These are phyloP conservation scores for Pyrocoelia pectoralis DNA, from an alignment of 2,888 invertebrate species.

Conservation along the genomic window DNA sequence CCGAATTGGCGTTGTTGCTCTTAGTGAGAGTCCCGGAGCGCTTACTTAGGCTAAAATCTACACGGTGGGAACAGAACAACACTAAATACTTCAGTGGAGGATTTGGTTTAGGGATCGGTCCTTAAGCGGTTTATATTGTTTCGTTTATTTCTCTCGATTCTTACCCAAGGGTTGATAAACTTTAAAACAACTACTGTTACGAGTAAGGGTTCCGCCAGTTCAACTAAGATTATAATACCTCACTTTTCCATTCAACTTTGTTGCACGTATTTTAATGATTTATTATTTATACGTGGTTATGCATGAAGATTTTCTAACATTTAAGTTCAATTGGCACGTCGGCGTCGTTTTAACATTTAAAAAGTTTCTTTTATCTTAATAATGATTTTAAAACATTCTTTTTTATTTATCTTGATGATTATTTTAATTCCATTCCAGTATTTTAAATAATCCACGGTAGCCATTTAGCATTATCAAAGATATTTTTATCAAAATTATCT, in stretches of 20 bases:
- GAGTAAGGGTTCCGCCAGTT: conserved; percentile 6
- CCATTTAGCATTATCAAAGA: too few relatives aligned
- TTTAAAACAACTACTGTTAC: conserved; percentile 15
- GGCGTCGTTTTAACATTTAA: too few relatives aligned
- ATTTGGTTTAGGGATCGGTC: conserved; percentile 32
- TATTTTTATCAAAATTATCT: too few relatives aligned
- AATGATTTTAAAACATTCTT: too few relatives aligned
- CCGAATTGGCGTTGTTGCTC: conserved; percentile 54
- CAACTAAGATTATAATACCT: conserved; percentile 9
- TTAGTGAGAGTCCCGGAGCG: conserved; percentile 49
- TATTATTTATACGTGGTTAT: too few relatives aligned
- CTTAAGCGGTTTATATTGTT: conserved; percentile 35
- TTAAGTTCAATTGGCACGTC: too few relatives aligned
- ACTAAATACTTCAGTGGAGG: conserved; percentile 50
- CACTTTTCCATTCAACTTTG: neutral
- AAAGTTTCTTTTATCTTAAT: too few relatives aligned
- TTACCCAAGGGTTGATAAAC: conserved; percentile 15
- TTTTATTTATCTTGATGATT: too few relatives aligned
- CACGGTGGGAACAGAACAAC: conserved; percentile 50
- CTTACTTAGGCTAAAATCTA: conserved; percentile 47
- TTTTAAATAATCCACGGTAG: too few relatives aligned
- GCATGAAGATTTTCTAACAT: too few relatives aligned
- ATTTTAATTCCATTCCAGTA: too few relatives aligned
- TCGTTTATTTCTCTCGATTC: conserved; percentile 25
- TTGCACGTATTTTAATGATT: neutral